phyloP scores from a whole-genome alignment of 2,797 vertebrate species.

The Lepilemur septentrionalis region DNA sequence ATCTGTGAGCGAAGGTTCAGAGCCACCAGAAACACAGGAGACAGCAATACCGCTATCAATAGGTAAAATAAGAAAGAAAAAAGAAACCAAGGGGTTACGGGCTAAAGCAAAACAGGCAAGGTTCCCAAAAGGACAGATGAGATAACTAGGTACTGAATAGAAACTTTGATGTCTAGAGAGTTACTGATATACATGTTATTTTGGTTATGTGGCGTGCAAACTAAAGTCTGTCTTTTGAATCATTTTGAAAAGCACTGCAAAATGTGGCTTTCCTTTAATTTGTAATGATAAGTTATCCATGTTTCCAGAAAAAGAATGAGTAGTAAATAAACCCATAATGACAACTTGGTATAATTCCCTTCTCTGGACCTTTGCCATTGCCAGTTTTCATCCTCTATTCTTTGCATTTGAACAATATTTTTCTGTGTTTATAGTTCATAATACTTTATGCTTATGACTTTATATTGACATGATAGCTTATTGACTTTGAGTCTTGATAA shows the following conservation, averaged over 20 bases:
- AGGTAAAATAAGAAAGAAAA: background rate
- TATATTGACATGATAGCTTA: background rate
- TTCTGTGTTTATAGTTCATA: slow-evolving; percentile 26
- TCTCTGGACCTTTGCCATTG: background rate
- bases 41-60: background rate
- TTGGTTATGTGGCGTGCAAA: background rate
- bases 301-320: slow-evolving; percentile 52
- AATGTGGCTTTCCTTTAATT: slow-evolving; percentile 60
- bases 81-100: background rate
- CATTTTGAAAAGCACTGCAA: slow-evolving; percentile 53
- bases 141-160: background rate
- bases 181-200: slow-evolving; percentile 35
- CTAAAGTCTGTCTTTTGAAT: slow-evolving; percentile 40
- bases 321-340: slow-evolving; percentile 40
- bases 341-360: slow-evolving; percentile 13
- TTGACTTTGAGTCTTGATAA: background rate
- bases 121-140: background rate
- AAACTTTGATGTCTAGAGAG: slow-evolving; percentile 26
- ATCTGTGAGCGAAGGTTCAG: background rate
- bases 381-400: background rate
- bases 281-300: slow-evolving; percentile 44
- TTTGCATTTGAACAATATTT: slow-evolving; percentile 12
- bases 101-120: background rate
- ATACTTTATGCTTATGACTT: background rate
- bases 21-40: background rate